These are phyloP conservation scores for Pteronotus mesoamericanus DNA, from an alignment of 2,797 vertebrate genomes.

Conservation along the genomic window DNA sequence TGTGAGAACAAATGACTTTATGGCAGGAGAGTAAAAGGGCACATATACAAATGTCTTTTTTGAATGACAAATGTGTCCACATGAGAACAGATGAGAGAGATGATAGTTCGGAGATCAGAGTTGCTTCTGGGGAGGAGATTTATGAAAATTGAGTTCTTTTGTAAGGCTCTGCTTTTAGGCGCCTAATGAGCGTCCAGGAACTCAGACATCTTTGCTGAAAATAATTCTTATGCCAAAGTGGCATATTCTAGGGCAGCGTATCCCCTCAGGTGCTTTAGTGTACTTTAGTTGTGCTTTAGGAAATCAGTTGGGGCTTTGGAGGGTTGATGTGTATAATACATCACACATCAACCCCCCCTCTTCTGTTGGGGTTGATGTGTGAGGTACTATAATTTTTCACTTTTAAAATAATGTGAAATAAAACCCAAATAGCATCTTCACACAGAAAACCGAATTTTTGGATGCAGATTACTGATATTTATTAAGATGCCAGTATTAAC, in stretches of 20 bases:
- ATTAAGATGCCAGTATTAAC: background rate
- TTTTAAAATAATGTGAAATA: conserved; percentile 7
- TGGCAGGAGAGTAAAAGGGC: background rate
- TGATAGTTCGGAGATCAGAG: background rate
- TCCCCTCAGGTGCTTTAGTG: background rate
- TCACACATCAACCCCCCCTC: too few species aligned
- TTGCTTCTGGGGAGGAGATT: background rate
- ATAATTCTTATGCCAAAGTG: background rate
- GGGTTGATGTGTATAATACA: background rate
- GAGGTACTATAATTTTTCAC: background rate
- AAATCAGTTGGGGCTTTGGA: background rate
- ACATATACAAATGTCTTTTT: background rate
- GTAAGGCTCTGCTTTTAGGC: background rate
- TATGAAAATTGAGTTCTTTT: background rate
- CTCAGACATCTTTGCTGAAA: background rate
- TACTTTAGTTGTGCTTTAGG: background rate
- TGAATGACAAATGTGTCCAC: background rate
- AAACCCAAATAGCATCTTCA: background rate
- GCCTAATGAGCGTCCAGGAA: background rate
- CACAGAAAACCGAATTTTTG: background rate
- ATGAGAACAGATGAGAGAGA: background rate
- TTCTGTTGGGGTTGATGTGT: too few species aligned
- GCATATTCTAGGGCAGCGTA: background rate
- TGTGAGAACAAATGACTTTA: background rate
- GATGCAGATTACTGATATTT: background rate